Base-by-base conservation (phyloP, 2,113 vertebrate species). In the Cercocebus atys region DNA sequence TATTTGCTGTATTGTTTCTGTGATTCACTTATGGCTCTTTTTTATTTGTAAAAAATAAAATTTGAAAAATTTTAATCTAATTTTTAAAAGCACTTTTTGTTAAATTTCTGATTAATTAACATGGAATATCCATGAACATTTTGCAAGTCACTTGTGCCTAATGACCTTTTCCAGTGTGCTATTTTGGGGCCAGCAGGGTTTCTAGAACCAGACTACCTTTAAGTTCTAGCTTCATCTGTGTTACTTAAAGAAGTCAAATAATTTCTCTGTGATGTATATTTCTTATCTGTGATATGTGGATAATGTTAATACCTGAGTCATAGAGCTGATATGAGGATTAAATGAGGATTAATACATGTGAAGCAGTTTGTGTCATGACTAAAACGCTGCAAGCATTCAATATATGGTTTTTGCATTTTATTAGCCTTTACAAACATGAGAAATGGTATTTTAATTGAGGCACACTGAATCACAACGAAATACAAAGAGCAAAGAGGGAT, bases 401-500 rank as follows among this genome's bases (percentile, higher is more conserved):
- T 11, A 25, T n/a, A 70, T 86, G 22, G 6, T 25, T 59, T 88
- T 61, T 76, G 59, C 18, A 87, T 50, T 50, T 52, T 43, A 78
- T 87, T 47, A 23, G 17, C 6, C 73, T 23, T 68, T 79, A 66
- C 45, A 68, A 79, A 52, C 22, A 68, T 35, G 18, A 45, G 16
- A 64, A 87, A 25, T 66, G 13, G 2, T 43, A 40, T 12, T 93
- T 79, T 50, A 93, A 8, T 59, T 78, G 13, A 87, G 68, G 38
- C 12, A 38, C 13, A 75, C 8, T 55, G 45, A 55, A 68, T 61
- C 47, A 55, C 32, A n/a, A 9, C 23, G 3, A 3, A 72, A 66
- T 0, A 50, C 81, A 98, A 97, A 90, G 90, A 93, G 95, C 90
- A 94, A 95, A 96, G 78, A 80, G 45, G 59, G 86, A 88, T 40